Conservation (phyloP, 2,888 invertebrate species). For the Rhingia campestris region DNA sequence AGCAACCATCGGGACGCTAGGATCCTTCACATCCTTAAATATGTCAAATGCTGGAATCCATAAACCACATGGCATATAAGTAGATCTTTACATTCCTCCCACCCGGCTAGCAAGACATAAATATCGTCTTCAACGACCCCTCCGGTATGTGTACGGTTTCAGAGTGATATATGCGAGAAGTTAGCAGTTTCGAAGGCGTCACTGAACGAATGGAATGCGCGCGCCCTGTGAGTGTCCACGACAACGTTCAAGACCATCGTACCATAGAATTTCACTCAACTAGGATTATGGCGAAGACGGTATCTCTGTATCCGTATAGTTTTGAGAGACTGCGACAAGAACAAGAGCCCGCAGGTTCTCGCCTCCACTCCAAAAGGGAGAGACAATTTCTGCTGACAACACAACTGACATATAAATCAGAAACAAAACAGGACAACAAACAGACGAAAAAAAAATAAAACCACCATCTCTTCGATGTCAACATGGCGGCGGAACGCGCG, state of each 20-base stretch:
- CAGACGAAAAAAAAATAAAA: conserved; percentile 25
- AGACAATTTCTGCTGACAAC: conserved; percentile 67
- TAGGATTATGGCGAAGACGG: conserved; percentile 66
- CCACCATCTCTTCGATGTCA: conserved; percentile 45
- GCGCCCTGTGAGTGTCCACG: conserved; percentile 60
- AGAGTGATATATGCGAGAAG: conserved; percentile 76
- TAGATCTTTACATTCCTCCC: conserved; percentile 64
- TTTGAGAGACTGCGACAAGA: conserved; percentile 46
- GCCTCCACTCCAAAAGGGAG: not conserved
- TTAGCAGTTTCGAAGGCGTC: conserved; percentile 76
- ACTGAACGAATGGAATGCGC: conserved; percentile 71
- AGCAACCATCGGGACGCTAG: conserved; percentile 20
- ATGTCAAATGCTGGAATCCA: conserved; percentile 73
- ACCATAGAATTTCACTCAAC: conserved; percentile 72
- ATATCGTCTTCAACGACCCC: conserved; percentile 72
- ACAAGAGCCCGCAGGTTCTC: conserved; percentile 54
- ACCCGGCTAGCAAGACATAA: conserved; percentile 40
- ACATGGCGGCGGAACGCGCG: conserved; percentile 56
- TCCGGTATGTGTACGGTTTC: conserved; percentile 30
- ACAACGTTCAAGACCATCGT: conserved; percentile 60
- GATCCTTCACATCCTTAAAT: conserved; percentile 74
- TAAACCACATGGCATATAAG: conserved; percentile 74
- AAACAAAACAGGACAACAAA: conserved; percentile 60
- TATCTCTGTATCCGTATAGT: conserved; percentile 61
- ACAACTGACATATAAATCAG: conserved; percentile 73